Conservation (phyloP, 1,140 invertebrate species). For the Chionoecetes opilio region DNA sequence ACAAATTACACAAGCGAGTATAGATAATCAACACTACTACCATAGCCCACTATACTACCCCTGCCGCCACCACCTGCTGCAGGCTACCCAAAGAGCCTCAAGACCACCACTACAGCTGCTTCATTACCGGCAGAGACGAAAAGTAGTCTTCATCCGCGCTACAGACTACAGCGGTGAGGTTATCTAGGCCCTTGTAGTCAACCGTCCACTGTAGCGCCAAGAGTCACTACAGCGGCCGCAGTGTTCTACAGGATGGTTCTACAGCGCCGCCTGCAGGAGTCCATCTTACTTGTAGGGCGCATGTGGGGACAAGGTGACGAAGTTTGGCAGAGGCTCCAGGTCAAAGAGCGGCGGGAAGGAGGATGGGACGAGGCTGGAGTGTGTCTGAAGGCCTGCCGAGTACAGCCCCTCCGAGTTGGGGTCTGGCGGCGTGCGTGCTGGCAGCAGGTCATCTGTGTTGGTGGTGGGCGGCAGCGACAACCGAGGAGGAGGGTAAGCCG, state of each 20-base stretch:
- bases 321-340: constrained; percentile 73
- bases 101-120: background rate
- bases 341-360: constrained; percentile 73
- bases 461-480: constrained; percentile 41
- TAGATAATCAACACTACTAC: background rate
- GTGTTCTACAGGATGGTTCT: background rate
- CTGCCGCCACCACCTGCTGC: background rate
- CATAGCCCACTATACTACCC: no score
- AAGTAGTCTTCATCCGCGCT: background rate
- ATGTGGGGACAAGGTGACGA: constrained; percentile 72
- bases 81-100: background rate
- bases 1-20: background rate
- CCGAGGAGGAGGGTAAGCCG: constrained; percentile 66
- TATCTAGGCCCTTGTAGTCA: background rate
- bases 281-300: constrained; percentile 76
- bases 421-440: constrained; percentile 62
- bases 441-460: constrained; percentile 50
- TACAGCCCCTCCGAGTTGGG: constrained; percentile 48
- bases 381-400: constrained; percentile 45
- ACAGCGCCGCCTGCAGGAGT: background rate
- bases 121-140: background rate
- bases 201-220: no score
- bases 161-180: background rate
- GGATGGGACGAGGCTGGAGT: constrained; percentile 48
- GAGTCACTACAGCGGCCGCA: constrained; percentile 29